Percentiles rank a stretch among this genome's conserved stretches.
Evolutionary conservation across 2,888 invertebrate species (phyloP).

Genomic region (Neocrepidodera transversa): DNA sequence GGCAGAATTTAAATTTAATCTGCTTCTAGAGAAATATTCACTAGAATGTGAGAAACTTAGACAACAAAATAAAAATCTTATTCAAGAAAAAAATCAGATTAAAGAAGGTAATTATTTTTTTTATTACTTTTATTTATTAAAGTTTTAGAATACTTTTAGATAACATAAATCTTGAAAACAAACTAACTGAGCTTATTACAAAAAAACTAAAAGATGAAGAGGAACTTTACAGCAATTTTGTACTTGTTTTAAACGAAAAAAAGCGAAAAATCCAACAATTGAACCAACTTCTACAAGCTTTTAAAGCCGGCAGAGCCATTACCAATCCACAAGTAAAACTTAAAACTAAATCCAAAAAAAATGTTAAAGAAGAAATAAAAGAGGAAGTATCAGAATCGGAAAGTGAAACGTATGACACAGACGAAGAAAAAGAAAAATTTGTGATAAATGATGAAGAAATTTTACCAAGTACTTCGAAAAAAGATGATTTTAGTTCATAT

Average conservation of each 20-base stretch:
- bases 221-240: constrained; percentile 51
- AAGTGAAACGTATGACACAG: constrained; percentile 39
- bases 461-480: constrained; percentile 39
- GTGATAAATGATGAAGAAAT: constrained; percentile 1
- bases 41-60: constrained; percentile 24
- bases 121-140: neutral
- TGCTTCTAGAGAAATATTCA: constrained; percentile 33
- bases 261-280: constrained; percentile 54
- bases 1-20: constrained; percentile 30
- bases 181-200: constrained; percentile 45
- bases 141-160: constrained; percentile 25
- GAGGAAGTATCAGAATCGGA: constrained; percentile 44
- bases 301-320: constrained; percentile 42
- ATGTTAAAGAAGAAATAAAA: constrained; percentile 34
- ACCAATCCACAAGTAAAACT: constrained; percentile 38
- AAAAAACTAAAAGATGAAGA: constrained; percentile 48
- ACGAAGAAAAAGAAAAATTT: constrained; percentile 39
- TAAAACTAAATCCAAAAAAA: constrained; percentile 31
- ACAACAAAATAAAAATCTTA: constrained; percentile 6
- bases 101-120: constrained; percentile 24
- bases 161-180: constrained; percentile 35
- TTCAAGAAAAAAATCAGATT: constrained; percentile 22
- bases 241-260: constrained; percentile 55
- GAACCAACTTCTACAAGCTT: constrained; percentile 52
- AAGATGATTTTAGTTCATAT: constrained; percentile 36